phyloP scores from a whole-genome alignment of 2,113 vertebrate genomes.

The Typhlomys cinereus region DNA sequence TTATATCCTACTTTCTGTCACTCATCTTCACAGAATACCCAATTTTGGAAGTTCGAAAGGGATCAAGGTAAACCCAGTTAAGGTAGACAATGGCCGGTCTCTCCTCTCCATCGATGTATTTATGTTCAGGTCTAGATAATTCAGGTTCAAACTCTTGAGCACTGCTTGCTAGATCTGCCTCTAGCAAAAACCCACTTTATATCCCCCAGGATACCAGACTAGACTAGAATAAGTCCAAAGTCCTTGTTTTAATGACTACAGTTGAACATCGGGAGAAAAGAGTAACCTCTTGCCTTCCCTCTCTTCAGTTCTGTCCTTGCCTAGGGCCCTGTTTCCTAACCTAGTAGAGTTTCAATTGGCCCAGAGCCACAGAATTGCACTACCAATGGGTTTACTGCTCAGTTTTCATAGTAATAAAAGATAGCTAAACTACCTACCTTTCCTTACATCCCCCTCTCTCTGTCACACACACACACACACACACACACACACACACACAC shows the following conservation, averaged over 20 bases:
- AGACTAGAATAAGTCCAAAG: not conserved
- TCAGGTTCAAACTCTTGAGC: not conserved
- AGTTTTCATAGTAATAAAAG: slow-evolving; percentile 57
- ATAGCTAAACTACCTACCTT: not conserved
- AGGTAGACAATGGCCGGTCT: not conserved
- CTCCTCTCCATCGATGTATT: not conserved
- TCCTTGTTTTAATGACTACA: not conserved
- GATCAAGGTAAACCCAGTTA: not conserved
- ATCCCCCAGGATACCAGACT: not conserved
- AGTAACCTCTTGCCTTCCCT: not conserved
- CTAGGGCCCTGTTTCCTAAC: slow-evolving; percentile 7
- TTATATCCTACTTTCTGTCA: not conserved
- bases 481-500: not conserved
- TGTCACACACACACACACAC: not conserved
- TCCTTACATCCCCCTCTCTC: no score
- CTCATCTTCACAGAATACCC: not conserved
- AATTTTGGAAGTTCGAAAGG: not conserved
- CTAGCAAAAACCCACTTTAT: not conserved
- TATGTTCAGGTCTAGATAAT: slow-evolving; percentile 10
- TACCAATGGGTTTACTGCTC: slow-evolving; percentile 5
- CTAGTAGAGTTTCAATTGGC: slow-evolving; percentile 22
- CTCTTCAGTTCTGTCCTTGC: not conserved
- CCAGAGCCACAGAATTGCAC: slow-evolving; percentile 35
- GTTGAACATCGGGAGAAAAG: not conserved
- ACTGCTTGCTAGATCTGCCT: not conserved